A percentile compares a stretch with the other conserved stretches of the same genome.
phyloP scores from a whole-genome alignment of 2,113 vertebrate genomes.

The Mesitornis unicolor region DNA sequence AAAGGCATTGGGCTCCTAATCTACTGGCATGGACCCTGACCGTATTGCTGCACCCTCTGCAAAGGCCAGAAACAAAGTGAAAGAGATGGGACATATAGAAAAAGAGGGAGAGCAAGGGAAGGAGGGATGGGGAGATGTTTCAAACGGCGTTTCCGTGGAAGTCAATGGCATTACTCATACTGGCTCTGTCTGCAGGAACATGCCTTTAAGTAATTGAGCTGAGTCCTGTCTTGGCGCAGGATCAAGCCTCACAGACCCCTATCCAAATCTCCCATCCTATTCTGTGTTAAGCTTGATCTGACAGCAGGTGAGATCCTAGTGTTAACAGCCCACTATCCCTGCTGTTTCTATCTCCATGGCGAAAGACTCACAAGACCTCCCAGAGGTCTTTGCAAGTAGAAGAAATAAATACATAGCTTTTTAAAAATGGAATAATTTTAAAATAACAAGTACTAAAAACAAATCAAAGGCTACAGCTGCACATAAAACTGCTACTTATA shows the following conservation, averaged over 20 bases:
- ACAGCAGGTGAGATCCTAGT: background rate
- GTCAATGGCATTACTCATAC: background rate
- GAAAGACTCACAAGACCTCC: background rate
- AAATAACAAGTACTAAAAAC: background rate
- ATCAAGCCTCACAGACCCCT: background rate
- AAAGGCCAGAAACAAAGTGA: background rate
- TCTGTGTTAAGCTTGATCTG: background rate
- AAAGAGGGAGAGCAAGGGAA: background rate
- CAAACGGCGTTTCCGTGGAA: rapidly evolving
- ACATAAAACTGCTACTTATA: background rate
- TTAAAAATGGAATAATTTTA: background rate
- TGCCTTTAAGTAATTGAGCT: background rate
- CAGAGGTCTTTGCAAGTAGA: background rate
- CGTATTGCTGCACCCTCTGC: background rate
- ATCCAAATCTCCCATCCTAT: background rate
- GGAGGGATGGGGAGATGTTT: background rate
- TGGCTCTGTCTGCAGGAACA: background rate
- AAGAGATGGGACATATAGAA: background rate
- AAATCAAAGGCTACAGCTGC: background rate
- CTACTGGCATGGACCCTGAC: background rate
- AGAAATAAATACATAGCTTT: background rate
- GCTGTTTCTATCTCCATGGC: background rate
- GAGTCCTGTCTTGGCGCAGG: background rate
- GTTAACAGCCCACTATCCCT: background rate
- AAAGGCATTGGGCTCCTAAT: background rate